Conservation (phyloP, 23 tunicate species). For the Oikopleura vanhoeffeni region DNA sequence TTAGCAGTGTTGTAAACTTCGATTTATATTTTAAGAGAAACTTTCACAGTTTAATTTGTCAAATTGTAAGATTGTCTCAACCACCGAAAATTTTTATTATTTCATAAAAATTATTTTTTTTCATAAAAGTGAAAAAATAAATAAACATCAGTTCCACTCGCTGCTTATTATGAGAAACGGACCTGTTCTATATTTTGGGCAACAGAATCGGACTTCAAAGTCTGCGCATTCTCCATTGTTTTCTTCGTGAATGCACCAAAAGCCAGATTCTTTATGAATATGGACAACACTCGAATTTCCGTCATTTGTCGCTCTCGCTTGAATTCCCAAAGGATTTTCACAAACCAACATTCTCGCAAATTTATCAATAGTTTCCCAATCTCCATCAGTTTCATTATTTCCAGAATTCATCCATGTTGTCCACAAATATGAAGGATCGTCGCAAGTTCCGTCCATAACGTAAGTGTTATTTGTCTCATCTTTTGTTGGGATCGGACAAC, state of each 20-base stretch:
- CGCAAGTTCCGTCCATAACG: background rate
- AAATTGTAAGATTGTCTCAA: too few species aligned
- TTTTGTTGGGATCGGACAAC: background rate
- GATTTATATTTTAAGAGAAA: too few species aligned
- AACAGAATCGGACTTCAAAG: constrained; percentile 10
- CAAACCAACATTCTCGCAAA: background rate
- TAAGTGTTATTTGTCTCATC: background rate
- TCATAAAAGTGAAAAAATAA: too few species aligned
- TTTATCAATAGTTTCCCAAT: background rate
- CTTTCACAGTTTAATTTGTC: too few species aligned
- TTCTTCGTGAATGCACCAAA: background rate
- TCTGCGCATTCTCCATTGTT: background rate
- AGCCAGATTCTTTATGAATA: background rate
- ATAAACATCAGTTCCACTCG: too few species aligned
- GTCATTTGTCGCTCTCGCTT: background rate
- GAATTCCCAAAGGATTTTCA: background rate
- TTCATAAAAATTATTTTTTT: too few species aligned
- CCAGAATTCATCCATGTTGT: background rate
- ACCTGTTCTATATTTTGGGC: background rate
- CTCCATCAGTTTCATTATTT: background rate
- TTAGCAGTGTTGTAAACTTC: too few species aligned
- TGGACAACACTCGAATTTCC: background rate
- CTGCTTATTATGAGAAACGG: too few species aligned
- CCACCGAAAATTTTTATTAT: too few species aligned
- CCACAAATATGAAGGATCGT: background rate